A percentile compares a stretch with the other conserved stretches of the same genome.
phyloP scores from a whole-genome alignment of 2,888 invertebrate species.

The Drosophila anomalipes region DNA sequence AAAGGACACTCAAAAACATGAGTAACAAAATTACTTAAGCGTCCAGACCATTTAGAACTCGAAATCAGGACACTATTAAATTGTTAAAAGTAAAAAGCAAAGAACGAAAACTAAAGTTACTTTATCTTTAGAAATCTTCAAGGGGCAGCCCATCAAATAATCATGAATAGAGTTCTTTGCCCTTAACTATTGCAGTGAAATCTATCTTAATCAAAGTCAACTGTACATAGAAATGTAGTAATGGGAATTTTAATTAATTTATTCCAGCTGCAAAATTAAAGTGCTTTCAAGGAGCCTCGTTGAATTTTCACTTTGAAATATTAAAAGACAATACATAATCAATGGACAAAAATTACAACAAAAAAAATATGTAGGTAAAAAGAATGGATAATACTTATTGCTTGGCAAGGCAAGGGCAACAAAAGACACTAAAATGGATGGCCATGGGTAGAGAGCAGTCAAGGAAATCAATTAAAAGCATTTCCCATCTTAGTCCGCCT shows the following conservation, averaged over 20 bases:
- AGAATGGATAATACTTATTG: conserved; percentile 39
- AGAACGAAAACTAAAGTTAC: neutral
- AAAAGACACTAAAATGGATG: conserved; percentile 36
- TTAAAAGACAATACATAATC: conserved; percentile 33
- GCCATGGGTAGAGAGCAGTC: conserved; percentile 24
- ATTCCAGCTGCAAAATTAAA: conserved; percentile 15
- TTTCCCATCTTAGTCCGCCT: conserved; percentile 41
- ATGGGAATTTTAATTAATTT: conserved; percentile 32
- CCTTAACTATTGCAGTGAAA: neutral
- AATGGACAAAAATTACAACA: conserved; percentile 17
- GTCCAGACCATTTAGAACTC: too few species aligned
- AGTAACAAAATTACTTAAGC: neutral
- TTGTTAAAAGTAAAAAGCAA: neutral
- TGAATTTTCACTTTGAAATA: conserved; percentile 17
- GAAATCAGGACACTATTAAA: neutral
- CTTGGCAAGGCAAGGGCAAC: conserved; percentile 32
- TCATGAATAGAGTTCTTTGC: neutral
- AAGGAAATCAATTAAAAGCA: conserved; percentile 75
- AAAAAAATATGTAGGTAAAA: conserved; percentile 10
- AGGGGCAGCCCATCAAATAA: neutral
- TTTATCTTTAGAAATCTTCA: neutral
- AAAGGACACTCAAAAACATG: neutral
- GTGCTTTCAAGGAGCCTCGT: conserved; percentile 4
- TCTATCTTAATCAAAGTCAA: conserved; percentile 29
- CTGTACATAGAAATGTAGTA: neutral